Evolutionary conservation across 2,797 vertebrate genomes (phyloP).

Genomic region (Nannoperca obscura): DNA sequence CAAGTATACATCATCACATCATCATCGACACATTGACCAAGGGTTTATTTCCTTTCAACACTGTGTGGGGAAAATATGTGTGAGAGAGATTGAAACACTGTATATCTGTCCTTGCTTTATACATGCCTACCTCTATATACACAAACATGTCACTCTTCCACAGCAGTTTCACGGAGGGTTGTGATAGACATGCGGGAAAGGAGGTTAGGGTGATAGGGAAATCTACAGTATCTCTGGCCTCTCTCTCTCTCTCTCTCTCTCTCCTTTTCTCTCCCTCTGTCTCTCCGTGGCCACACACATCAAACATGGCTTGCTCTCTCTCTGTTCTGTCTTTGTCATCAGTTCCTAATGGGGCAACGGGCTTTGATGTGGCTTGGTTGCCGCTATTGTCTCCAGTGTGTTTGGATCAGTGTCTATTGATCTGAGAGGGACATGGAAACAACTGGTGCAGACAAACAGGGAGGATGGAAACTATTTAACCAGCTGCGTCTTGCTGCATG

Average conservation of each 20-base stretch:
- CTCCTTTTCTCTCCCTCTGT: neutral
- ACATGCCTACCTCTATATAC: neutral
- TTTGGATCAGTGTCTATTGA: conserved; percentile 73
- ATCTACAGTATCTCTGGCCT: conserved; percentile 12
- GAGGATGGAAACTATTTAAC: conserved; percentile 36
- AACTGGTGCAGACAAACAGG: conserved; percentile 42
- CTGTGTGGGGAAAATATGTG: neutral
- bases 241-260: neutral
- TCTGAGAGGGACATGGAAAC: conserved; percentile 56
- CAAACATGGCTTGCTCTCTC: conserved; percentile 48
- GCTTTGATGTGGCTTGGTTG: conserved; percentile 70
- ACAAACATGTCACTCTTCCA: neutral
- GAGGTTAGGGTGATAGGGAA: neutral
- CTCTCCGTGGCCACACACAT: conserved; percentile 63
- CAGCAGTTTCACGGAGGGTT: conserved; percentile 6
- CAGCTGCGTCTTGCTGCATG: conserved; percentile 8
- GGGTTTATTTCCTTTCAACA: neutral
- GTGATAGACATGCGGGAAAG: conserved; percentile 1
- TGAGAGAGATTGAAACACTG: neutral
- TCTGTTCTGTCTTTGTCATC: conserved; percentile 73
- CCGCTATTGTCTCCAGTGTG: conserved; percentile 64
- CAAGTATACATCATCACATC: neutral
- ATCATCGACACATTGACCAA: neutral
- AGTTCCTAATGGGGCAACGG: conserved; percentile 58
- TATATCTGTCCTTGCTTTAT: neutral